Conservation (phyloP, 2,888 invertebrate species). For the Dorcus parallelipipedus region DNA sequence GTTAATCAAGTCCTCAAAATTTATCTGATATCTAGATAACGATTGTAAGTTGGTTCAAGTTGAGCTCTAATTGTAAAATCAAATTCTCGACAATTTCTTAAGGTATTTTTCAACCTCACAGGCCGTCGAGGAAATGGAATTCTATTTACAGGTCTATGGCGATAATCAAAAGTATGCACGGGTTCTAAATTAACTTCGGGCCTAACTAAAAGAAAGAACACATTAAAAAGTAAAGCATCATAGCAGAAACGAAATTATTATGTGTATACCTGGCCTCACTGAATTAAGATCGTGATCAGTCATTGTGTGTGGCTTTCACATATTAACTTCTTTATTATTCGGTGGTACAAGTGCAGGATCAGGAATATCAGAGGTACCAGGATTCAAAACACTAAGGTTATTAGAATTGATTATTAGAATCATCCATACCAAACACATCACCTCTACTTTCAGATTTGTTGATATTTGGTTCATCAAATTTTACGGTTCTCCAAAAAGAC, state of each 20-base stretch:
- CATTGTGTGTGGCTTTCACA: constrained; percentile 59
- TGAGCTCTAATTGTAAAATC: constrained; percentile 31
- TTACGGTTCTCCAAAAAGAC: constrained; percentile 14
- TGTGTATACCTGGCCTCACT: constrained; percentile 42
- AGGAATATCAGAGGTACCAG: constrained; percentile 15
- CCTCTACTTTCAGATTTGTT: not conserved
- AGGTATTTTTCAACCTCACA: constrained; percentile 39
- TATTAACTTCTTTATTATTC: constrained; percentile 50
- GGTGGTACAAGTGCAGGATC: constrained; percentile 27
- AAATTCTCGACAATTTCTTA: constrained; percentile 43
- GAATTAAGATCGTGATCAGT: constrained; percentile 71
- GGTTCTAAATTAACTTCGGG: constrained; percentile 59
- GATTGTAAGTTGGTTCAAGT: constrained; percentile 26
- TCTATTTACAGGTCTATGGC: constrained; percentile 55
- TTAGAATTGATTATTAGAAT: too few species aligned
- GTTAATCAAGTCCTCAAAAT: too few species aligned
- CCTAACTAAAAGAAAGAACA: constrained; percentile 32
- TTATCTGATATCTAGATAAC: not conserved
- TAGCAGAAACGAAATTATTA: constrained; percentile 8
- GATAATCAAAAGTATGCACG: constrained; percentile 68
- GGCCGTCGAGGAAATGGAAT: constrained; percentile 48
- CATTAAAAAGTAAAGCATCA: not conserved
- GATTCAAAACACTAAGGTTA: too few species aligned
- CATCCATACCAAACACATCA: too few species aligned
- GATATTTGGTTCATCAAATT: constrained; percentile 4